Evolutionary conservation across 1,140 invertebrate species (phyloP).

Genomic region (Pomacea maculata): DNA sequence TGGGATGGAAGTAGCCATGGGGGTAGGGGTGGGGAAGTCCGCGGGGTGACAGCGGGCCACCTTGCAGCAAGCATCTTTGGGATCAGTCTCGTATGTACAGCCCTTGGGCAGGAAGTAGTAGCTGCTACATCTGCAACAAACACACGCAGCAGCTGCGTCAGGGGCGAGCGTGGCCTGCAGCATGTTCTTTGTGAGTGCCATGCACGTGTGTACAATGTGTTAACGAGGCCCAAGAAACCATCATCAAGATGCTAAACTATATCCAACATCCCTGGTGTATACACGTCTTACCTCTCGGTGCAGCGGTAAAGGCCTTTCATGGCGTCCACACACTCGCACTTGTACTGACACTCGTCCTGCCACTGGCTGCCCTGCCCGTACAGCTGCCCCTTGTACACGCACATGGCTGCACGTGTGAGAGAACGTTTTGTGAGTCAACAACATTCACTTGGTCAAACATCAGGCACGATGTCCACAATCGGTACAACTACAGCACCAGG

Average conservation of each 20-base stretch:
- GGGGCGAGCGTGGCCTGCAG: not conserved
- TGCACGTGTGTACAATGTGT: not conserved
- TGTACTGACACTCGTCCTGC: slow-evolving; percentile 24
- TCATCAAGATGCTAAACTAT: too few relatives aligned
- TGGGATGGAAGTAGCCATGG: slow-evolving; percentile 7
- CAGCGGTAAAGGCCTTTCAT: slow-evolving; percentile 47
- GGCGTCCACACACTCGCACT: slow-evolving; percentile 43
- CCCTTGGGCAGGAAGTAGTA: slow-evolving; percentile 30
- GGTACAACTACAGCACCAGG: too few relatives aligned
- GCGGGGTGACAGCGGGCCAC: slow-evolving; percentile 29
- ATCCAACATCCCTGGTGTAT: too few relatives aligned
- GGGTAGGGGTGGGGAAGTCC: slow-evolving; percentile 15
- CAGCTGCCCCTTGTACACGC: slow-evolving; percentile 19
- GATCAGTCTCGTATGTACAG: slow-evolving; percentile 35
- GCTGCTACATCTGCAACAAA: slow-evolving; percentile 21
- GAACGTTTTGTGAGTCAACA: not conserved
- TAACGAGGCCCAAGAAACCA: not conserved
- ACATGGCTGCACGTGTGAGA: not conserved
- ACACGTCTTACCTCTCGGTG: slow-evolving; percentile 40
- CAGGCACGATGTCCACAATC: too few relatives aligned
- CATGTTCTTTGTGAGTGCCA: too few relatives aligned
- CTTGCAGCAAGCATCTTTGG: slow-evolving; percentile 36
- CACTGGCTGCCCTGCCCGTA: slow-evolving; percentile 14
- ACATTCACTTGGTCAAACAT: too few relatives aligned
- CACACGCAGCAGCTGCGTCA: not conserved